These are phyloP conservation scores for Chrysoperla carnea DNA, from an alignment of 1,140 invertebrate species.

Conservation along the genomic window DNA sequence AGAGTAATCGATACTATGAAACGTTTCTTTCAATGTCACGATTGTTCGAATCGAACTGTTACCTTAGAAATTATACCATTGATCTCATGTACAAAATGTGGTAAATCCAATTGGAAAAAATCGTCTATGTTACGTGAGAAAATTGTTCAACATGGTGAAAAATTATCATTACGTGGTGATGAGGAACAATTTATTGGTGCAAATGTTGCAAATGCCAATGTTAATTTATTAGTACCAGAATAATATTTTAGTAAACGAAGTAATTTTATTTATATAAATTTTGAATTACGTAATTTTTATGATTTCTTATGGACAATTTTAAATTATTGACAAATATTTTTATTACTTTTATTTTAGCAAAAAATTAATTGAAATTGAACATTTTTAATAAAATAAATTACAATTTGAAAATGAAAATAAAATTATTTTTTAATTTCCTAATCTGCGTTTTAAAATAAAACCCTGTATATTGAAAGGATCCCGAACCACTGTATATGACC, in stretches of 20 bases:
- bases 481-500: no score
- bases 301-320: no score
- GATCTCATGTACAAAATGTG: slow-evolving; percentile 59
- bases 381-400: no score
- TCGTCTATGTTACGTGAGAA: slow-evolving; percentile 66
- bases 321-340: no score
- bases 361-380: no score
- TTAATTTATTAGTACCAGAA: slow-evolving; percentile 48
- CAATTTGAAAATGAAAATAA: no score
- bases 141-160: slow-evolving; percentile 27
- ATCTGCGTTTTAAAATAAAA: no score
- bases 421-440: no score
- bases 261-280: neutral
- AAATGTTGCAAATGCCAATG: slow-evolving; percentile 32
- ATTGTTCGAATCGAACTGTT: slow-evolving; percentile 69
- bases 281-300: neutral
- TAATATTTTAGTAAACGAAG: no score
- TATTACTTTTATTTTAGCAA: no score
- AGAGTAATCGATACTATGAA: slow-evolving; percentile 64
- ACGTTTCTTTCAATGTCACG: slow-evolving; percentile 76
- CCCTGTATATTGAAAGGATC: no score
- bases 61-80: slow-evolving; percentile 61
- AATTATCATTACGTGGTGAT: slow-evolving; percentile 49
- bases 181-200: slow-evolving; percentile 51
- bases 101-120: slow-evolving; percentile 50